Base-by-base conservation (phyloP, 2,888 invertebrate genomes). In the Amphipoea oculea region DNA sequence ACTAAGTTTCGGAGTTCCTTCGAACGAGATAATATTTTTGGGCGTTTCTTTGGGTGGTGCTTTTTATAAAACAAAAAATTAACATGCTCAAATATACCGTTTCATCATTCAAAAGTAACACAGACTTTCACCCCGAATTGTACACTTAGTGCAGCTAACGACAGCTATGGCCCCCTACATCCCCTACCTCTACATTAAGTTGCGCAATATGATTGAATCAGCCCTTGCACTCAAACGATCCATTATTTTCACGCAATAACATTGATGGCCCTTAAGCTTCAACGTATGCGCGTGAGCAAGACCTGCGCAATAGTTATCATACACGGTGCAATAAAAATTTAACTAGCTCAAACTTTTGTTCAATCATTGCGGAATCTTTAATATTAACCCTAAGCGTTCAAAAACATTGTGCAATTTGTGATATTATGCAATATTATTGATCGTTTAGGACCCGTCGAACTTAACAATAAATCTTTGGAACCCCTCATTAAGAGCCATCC, bases 1-100 rank as follows among this genome's bases (percentile, higher is more conserved):
- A 68, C 42, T 45, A n/a, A 48, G 4, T 73, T 86, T 88, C 4
- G 57, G 23, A 60, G 68, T 76, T 66, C 71, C 73, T 51, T 82
- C 84, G n/a, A 69, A 76, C 4, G 65, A 72, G 1, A 29, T 72
- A 29, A 66, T 73, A 69, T 29, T 81, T 76, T 84, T 81, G 0
- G 79, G 40, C 0, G 5, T 23, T 75, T 77, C 81, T 17, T 69
- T 42, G 12, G 60, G 70, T 36, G 71, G 66, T 63, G 23, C 80
- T 83, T 12, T 60, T 66, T 0, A 68, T 29, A 9, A 45, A 76
- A 48, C 6, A 68, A 48, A 1, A 20, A 71, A 78, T 54, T 12
- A 48, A 75, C 12, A 36, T 20, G 0, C 48, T 11, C 0, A 23
- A n/a, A 40, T 40, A 70, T 40, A 70, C 23, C 4, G 20, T 51